A percentile compares a stretch with the other conserved stretches of the same genome.
phyloP scores from a whole-genome alignment of 2,797 vertebrate species.

The Hypotaenidia okinawae region DNA sequence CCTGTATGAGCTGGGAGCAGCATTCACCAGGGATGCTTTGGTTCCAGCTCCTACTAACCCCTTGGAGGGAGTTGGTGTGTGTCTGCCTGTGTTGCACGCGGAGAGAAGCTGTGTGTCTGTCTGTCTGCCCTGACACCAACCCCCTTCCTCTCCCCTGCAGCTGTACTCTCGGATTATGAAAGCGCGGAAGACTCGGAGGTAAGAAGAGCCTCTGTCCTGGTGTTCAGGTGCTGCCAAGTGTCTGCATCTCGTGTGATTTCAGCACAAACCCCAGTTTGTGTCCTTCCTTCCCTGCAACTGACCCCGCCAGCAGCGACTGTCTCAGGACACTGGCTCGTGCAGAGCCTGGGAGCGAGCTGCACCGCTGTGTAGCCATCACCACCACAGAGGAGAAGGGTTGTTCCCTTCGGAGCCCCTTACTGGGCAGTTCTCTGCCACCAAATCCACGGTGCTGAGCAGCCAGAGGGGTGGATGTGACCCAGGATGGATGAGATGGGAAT shows the following conservation, averaged over 20 bases:
- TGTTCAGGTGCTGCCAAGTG: too few species aligned
- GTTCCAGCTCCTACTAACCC: background rate
- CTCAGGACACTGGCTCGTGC: background rate
- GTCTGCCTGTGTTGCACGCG: rapidly evolving
- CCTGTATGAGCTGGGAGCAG: rapidly evolving
- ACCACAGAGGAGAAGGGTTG: rapidly evolving
- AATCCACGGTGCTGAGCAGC: rapidly evolving
- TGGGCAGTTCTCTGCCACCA: rapidly evolving
- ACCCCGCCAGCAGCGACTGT: rapidly evolving
- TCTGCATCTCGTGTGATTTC: background rate
- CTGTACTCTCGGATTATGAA: slow-evolving; percentile 96
- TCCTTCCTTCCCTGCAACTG: background rate
- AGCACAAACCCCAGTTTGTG: background rate
- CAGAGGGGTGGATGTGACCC: background rate
- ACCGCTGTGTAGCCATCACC: rapidly evolving
- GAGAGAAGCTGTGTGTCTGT: background rate
- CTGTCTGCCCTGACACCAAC: background rate
- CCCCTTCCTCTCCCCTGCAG: slow-evolving; percentile 73
- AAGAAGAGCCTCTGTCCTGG: background rate
- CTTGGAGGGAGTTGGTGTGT: rapidly evolving
- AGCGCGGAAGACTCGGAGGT: slow-evolving; percentile 95
- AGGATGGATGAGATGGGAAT: rapidly evolving
- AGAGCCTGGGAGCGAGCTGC: rapidly evolving
- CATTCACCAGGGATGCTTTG: rapidly evolving
- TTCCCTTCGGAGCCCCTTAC: rapidly evolving